Base-by-base conservation (phyloP, 2,113 vertebrate genomes). In the Colius striatus region DNA sequence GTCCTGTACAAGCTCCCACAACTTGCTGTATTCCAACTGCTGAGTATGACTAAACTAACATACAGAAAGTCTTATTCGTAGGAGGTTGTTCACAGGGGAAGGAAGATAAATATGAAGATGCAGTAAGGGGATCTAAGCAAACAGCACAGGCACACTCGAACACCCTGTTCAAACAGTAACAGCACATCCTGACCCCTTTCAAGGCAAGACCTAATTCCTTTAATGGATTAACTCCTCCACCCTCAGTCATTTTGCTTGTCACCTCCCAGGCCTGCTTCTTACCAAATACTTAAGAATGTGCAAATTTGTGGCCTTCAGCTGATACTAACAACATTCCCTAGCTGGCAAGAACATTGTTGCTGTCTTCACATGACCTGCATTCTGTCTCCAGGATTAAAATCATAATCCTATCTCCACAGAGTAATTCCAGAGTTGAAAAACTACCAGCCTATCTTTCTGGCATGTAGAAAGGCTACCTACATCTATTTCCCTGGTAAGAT, bases 131-230 rank as follows among this genome's bases (percentile, higher is more conserved):
- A 90, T 97, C 87, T 88, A 53, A 95, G 93, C 91, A 96, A 96
- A 95, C 93, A 97, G 92, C 92, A 91, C 68, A 77, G 76, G 41
- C 93, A 87, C 86, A 51, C 73, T 95, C 90, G 74, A 92, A 94
- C 73, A 86, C 19, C 66, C 84, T 92, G 86, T 58, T 93, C 86
- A 95, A 96, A 97, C 77, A 96, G 76, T 45, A 76, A 87, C 26
- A 17, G 88, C 86, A 94, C 90, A 94, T 65, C 43, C 90, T 92
- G 92, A 96, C 88, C 93, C 62, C 61, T 43, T 96, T 68, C 93
- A 97, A 96, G 70, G 65, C 86, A 95, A 91, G 93, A 89, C 66
- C 90, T 92, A 84, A 95, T 90, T 96, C 92, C 50, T 94, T 84
- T 81, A 87, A 92, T 30, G 57, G 90, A 95, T 97, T 94, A 96